Evolutionary conservation across 1,140 invertebrate genomes (phyloP).

Genomic region (Helicoverpa zea): DNA sequence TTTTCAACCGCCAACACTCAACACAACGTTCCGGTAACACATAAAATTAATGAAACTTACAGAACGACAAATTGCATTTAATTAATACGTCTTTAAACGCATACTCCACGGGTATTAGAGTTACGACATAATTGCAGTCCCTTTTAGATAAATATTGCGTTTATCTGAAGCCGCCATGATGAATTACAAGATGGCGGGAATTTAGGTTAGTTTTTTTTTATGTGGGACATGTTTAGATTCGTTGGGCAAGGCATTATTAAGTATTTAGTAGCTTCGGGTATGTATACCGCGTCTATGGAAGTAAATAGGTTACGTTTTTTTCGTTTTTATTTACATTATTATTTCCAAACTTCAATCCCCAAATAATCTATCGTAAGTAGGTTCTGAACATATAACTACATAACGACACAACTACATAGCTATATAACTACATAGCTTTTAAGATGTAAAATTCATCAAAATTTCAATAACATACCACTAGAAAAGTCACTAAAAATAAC

Average conservation of each 20-base stretch:
- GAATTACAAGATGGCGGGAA: conserved; percentile 10
- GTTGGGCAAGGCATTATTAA: background rate
- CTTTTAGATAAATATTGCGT: conserved; percentile 8
- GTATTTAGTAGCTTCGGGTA: no score
- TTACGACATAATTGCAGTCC: conserved; percentile 16
- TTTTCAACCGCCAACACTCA: background rate
- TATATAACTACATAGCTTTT: no score
- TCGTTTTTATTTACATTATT: background rate
- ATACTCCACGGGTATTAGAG: background rate
- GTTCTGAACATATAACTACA: no score
- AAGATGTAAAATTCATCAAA: no score
- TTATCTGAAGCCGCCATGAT: conserved; percentile 11
- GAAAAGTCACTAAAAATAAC: background rate
- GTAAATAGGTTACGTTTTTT: no score
- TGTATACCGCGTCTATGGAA: no score
- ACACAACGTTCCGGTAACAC: background rate
- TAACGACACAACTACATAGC: no score
- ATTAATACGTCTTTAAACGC: background rate
- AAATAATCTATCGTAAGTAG: no score
- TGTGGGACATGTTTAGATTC: conserved; percentile 3
- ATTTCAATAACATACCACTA: no score
- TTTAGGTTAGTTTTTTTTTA: conserved; percentile 6
- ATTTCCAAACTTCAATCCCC: no score
- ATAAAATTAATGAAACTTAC: background rate
- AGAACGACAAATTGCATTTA: background rate